A percentile compares a stretch with the other conserved stretches of the same genome.
Evolutionary conservation across 1,140 invertebrate genomes (phyloP).

Genomic region (Thalassaphorura encarpata): DNA sequence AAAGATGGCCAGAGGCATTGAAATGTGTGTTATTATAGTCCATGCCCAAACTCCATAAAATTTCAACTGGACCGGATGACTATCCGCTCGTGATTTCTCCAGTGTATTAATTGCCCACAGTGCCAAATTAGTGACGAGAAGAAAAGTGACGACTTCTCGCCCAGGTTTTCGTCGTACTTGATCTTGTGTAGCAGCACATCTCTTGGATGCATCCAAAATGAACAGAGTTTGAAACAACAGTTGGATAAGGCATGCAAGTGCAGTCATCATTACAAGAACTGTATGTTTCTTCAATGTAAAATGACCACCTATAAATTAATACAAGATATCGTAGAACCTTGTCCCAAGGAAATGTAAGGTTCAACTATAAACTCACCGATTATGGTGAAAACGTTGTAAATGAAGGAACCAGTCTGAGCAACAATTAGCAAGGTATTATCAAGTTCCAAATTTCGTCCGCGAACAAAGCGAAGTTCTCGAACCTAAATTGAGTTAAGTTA

Average conservation of each 20-base stretch:
- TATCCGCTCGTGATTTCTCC: slow-evolving; percentile 70
- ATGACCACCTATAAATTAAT: too few species aligned
- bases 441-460: slow-evolving; percentile 52
- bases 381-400: slow-evolving; percentile 78
- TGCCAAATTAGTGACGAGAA: slow-evolving; percentile 72
- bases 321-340: too few species aligned
- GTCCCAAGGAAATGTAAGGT: too few species aligned
- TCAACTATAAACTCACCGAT: slow-evolving; percentile 39
- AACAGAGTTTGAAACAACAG: slow-evolving; percentile 47
- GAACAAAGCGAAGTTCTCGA: slow-evolving; percentile 39
- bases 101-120: slow-evolving; percentile 77
- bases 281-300: slow-evolving; percentile 57
- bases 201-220: slow-evolving; percentile 67
- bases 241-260: slow-evolving; percentile 34
- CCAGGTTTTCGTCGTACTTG: slow-evolving; percentile 62
- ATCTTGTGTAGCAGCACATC: slow-evolving; percentile 46
- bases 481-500: too few species aligned
- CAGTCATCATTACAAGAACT: slow-evolving; percentile 62
- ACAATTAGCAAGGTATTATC: slow-evolving; percentile 76
- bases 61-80: slow-evolving; percentile 60
- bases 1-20: slow-evolving; percentile 51
- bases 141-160: slow-evolving; percentile 69
- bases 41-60: slow-evolving; percentile 57
- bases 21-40: slow-evolving; percentile 49
- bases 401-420: slow-evolving; percentile 75